Percentiles rank a stretch among this genome's conserved stretches.
Conservation (phyloP, 1,140 invertebrate genomes). For the Zaprionus tsacasi region DNA sequence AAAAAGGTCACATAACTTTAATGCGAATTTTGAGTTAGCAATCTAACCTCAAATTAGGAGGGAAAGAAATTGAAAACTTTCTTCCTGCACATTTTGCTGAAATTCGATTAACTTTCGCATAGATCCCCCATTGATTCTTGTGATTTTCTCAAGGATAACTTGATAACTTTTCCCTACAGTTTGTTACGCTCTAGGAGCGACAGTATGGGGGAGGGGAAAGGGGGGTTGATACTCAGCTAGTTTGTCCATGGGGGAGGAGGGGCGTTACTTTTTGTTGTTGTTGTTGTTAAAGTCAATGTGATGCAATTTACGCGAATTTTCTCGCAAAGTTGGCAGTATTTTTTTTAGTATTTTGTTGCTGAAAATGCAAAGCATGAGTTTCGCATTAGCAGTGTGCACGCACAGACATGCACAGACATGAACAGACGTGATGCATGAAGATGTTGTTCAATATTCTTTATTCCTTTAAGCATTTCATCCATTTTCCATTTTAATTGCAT, state of each 20-base stretch:
- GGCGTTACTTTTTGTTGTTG: background rate
- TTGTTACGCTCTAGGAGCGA: too few relatives aligned
- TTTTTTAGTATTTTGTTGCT: slow-evolving; percentile 23
- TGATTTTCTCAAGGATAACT: background rate
- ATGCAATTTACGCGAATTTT: slow-evolving; percentile 27
- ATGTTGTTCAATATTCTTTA: slow-evolving; percentile 49
- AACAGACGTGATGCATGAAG: slow-evolving; percentile 3
- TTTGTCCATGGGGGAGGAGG: too few relatives aligned
- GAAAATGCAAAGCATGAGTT: slow-evolving; percentile 12
- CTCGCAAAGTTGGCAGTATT: slow-evolving; percentile 12
- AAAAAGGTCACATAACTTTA: background rate
- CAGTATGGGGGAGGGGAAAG: too few relatives aligned
- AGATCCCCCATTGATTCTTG: background rate
- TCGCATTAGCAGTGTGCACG: slow-evolving; percentile 12
- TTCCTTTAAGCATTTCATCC: slow-evolving; percentile 26
- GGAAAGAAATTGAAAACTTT: background rate
- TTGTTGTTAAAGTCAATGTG: slow-evolving; percentile 1
- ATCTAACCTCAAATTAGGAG: background rate
- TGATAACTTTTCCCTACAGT: background rate
- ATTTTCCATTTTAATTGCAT: slow-evolving; percentile 75
- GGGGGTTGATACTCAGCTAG: background rate
- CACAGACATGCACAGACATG: slow-evolving; percentile 11
- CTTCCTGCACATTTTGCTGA: background rate
- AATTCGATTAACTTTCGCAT: slow-evolving; percentile 6
- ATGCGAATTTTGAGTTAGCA: background rate